These are phyloP conservation scores for Timandra comae DNA, from an alignment of 2,888 invertebrate species.

Conservation along the genomic window DNA sequence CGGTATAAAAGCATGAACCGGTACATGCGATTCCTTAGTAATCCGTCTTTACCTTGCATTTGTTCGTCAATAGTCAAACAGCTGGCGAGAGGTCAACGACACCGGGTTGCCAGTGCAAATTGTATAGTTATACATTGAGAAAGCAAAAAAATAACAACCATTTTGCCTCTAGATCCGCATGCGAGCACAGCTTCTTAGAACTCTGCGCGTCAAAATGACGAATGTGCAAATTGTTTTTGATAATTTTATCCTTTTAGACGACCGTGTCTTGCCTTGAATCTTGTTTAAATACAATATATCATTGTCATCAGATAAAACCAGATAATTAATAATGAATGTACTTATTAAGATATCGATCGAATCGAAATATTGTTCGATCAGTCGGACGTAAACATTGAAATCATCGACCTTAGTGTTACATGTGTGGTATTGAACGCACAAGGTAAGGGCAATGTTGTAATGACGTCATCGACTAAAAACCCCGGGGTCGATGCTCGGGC, in stretches of 20 bases:
- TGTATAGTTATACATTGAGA: constrained; percentile 64
- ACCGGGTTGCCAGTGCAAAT: constrained; percentile 63
- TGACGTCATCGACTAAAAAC: constrained; percentile 63
- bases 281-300: too few species aligned
- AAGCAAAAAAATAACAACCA: constrained; percentile 58
- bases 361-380: constrained; percentile 10
- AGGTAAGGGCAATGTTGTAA: constrained; percentile 28
- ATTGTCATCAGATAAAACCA: too few species aligned
- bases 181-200: constrained; percentile 47
- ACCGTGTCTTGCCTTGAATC: constrained; percentile 11
- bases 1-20: constrained; percentile 57
- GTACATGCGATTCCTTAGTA: constrained; percentile 59
- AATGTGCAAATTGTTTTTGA: constrained; percentile 38
- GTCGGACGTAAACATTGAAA: constrained; percentile 20
- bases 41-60: constrained; percentile 58
- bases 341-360: too few species aligned
- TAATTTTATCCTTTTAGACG: constrained; percentile 33
- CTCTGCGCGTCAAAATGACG: constrained; percentile 39
- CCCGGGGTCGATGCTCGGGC: constrained; percentile 67
- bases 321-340: constrained; percentile 9
- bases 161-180: constrained; percentile 46
- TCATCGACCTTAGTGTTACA: constrained; percentile 20
- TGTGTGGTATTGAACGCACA: constrained; percentile 36
- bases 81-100: constrained; percentile 70
- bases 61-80: constrained; percentile 64